phyloP scores from a whole-genome alignment of 2,888 invertebrate genomes.

The Pollenia griseotomentosa region DNA sequence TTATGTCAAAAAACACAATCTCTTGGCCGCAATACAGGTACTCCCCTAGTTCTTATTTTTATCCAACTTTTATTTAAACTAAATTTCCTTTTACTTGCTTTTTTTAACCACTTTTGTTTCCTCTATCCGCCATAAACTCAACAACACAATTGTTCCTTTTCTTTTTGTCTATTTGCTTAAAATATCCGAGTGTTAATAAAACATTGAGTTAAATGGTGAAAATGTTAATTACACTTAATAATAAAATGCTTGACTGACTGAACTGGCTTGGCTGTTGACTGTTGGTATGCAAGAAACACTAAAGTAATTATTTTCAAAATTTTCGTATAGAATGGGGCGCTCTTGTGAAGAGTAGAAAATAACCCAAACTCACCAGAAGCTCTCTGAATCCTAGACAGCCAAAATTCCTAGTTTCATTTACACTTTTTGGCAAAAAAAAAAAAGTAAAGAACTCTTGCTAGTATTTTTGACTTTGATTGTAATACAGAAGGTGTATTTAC shows the following conservation, averaged over 20 bases:
- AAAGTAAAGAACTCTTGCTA: slow-evolving; percentile 5
- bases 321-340: slow-evolving; percentile 27
- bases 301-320: slow-evolving; percentile 61
- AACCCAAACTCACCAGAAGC: neutral
- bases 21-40: too few relatives aligned
- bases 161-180: slow-evolving; percentile 4
- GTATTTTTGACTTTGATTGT: slow-evolving; percentile 31
- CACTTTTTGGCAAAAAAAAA: neutral
- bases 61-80: too few relatives aligned
- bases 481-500: slow-evolving; percentile 33
- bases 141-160: slow-evolving; percentile 8
- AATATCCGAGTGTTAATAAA: slow-evolving; percentile 46
- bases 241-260: slow-evolving; percentile 68
- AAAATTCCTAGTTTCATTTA: neutral
- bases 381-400: neutral
- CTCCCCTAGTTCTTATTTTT: too few relatives aligned
- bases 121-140: neutral
- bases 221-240: slow-evolving; percentile 72
- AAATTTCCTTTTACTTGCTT: neutral
- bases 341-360: slow-evolving; percentile 27
- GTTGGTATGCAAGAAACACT: slow-evolving; percentile 43
- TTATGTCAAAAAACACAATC: too few relatives aligned
- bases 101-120: neutral
- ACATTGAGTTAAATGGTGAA: slow-evolving; percentile 64
- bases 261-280: slow-evolving; percentile 33